Conservation (phyloP, 2,113 vertebrate species). For the Vidua chalybeata region DNA sequence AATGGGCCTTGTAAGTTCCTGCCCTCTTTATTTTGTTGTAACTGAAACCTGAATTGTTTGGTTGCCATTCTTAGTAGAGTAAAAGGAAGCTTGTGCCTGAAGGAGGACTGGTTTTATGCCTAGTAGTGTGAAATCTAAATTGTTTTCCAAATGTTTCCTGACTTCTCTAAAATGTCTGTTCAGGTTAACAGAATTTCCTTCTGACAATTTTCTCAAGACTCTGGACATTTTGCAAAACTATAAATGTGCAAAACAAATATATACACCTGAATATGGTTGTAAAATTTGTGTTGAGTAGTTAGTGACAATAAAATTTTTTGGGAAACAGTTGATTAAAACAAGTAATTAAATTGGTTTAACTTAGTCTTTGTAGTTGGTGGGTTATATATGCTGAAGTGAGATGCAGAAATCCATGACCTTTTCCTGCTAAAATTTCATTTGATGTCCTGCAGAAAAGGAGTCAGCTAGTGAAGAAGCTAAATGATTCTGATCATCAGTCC, state of each 20-base stretch:
- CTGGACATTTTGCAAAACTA: neutral
- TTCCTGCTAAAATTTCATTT: neutral
- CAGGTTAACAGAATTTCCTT: neutral
- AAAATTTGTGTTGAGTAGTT: neutral
- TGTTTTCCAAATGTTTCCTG: neutral
- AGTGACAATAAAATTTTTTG: neutral
- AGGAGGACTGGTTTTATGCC: neutral
- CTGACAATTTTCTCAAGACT: neutral
- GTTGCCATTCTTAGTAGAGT: neutral
- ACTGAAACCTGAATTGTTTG: neutral
- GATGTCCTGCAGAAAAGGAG: slow-evolving; percentile 86
- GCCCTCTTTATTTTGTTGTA: neutral
- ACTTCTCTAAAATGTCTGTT: neutral
- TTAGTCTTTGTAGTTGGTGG: neutral
- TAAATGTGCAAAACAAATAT: neutral
- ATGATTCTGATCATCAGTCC: slow-evolving; percentile 91
- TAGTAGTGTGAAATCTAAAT: neutral
- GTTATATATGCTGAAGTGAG: neutral
- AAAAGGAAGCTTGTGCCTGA: neutral
- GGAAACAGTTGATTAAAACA: neutral
- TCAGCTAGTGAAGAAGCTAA: slow-evolving; percentile 94
- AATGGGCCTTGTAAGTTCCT: neutral
- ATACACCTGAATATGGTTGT: neutral
- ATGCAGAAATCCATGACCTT: neutral
- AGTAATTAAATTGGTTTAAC: neutral